Base-by-base conservation (phyloP, 2,113 vertebrate genomes). In the Gobio gobio region DNA sequence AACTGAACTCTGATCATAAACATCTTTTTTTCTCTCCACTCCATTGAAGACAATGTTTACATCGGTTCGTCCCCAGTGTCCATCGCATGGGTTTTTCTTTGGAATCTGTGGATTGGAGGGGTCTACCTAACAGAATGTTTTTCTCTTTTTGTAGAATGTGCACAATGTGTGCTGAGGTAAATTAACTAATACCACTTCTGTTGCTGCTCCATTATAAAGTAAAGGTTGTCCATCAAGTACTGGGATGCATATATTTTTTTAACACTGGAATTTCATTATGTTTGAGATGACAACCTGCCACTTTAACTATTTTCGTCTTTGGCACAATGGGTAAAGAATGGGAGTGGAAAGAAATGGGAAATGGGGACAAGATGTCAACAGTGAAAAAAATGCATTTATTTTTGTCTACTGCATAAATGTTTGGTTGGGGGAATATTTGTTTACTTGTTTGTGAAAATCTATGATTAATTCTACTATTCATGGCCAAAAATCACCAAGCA, bases 1-100 rank as follows among this genome's bases (percentile, higher is more conserved):
- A 24, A 82, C 58, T 20, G 24, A 77, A 63, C 51, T 64, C 79
- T 54, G 33, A 83, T 72, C 72, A 83, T 78, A 63, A 29, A 29
- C 29, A 29, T 29, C 43, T 75, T 74, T 29, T 54, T 51, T 16
- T 51, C 18, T 51, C 18, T 51, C 79, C 40, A 36, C 81, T 79
- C 66, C 40, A 70, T 70, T 91, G 93, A 95, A 95, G 93, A 94
- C 94, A 94, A 94, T 95, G 95, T 96, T 97, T 97, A 97, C 96
- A 96, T 94, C 91, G 87, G 83, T 89, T 94, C 59, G 72, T 87
- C 54, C 76, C 78, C 64, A 59, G 7, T 83, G 85, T 85, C 78
- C 72, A 24, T 43, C 56, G 78, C 72, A 91, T 94, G 94, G 92
- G 92, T 91, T 10, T 91, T 45, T 95, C 92, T 95, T 95, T 91